phyloP scores from a whole-genome alignment of 2,888 invertebrate genomes.

The Tipula unca region DNA sequence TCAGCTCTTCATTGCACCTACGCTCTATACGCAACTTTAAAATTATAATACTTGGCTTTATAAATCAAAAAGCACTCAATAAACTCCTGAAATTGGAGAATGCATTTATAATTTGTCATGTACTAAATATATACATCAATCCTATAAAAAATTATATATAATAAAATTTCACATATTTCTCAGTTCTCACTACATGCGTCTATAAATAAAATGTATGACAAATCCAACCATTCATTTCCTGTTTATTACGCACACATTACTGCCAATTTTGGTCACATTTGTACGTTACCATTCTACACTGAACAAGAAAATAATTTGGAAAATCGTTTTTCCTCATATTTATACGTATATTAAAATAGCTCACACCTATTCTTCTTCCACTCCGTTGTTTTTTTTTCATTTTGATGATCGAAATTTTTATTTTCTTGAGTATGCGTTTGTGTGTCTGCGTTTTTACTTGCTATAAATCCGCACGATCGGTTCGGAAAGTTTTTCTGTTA shows the following conservation, averaged over 20 bases:
- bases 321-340: neutral
- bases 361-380: neutral
- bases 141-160: neutral
- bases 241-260: neutral
- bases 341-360: neutral
- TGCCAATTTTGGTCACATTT: neutral
- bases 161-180: neutral
- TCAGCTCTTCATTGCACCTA: too few relatives aligned
- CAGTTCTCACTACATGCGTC: neutral
- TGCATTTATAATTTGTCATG: neutral
- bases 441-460: neutral
- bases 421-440: neutral
- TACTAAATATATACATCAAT: neutral
- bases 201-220: neutral
- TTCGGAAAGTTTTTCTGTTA: neutral
- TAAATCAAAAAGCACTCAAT: too few relatives aligned
- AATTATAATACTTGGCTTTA: too few relatives aligned
- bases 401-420: neutral
- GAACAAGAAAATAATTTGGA: neutral
- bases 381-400: neutral
- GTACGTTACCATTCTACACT: neutral
- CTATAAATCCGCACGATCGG: neutral
- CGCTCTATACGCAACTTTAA: too few relatives aligned
- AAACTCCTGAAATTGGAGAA: too few relatives aligned
- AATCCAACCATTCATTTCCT: neutral